Evolutionary conservation across 2,797 vertebrate species (phyloP).

Genomic region (Chromis chromis): DNA sequence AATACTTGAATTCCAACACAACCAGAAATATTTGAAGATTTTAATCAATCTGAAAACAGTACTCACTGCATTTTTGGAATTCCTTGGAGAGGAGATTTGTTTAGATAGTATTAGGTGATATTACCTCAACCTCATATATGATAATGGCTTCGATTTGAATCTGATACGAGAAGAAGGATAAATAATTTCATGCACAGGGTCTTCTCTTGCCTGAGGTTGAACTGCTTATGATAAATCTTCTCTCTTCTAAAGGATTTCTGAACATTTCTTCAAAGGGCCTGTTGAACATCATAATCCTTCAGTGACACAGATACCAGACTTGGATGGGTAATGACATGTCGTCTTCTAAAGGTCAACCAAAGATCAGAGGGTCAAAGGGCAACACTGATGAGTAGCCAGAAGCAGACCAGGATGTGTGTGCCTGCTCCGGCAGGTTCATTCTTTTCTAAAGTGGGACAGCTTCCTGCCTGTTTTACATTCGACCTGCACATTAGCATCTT

Average conservation of each 20-base stretch:
- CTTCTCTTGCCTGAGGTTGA: neutral
- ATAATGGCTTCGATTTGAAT: constrained; percentile 41
- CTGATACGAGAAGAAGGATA: neutral
- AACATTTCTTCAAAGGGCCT: no score
- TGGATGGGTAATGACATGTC: neutral
- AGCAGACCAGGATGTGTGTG: constrained; percentile 12
- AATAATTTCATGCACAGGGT: constrained; percentile 23
- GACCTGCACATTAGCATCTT: constrained; percentile 33
- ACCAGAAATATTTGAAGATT: constrained; percentile 6
- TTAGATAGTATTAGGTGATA: neutral
- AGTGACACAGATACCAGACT: neutral
- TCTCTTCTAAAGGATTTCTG: no score
- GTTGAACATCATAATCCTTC: neutral
- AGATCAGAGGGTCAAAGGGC: constrained; percentile 46
- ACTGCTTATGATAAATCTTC: neutral
- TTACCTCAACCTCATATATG: constrained; percentile 36
- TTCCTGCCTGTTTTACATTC: constrained; percentile 38
- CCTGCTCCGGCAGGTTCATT: constrained; percentile 12
- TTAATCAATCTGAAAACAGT: neutral
- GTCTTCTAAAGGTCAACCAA: constrained; percentile 25
- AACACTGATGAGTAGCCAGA: constrained; percentile 15
- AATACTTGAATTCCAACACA: constrained; percentile 27
- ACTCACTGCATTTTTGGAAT: constrained; percentile 12
- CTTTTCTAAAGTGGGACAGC: neutral
- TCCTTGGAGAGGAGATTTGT: constrained; percentile 33